phyloP scores from a whole-genome alignment of 2,113 vertebrate species.

The Onychostruthus taczanowskii region DNA sequence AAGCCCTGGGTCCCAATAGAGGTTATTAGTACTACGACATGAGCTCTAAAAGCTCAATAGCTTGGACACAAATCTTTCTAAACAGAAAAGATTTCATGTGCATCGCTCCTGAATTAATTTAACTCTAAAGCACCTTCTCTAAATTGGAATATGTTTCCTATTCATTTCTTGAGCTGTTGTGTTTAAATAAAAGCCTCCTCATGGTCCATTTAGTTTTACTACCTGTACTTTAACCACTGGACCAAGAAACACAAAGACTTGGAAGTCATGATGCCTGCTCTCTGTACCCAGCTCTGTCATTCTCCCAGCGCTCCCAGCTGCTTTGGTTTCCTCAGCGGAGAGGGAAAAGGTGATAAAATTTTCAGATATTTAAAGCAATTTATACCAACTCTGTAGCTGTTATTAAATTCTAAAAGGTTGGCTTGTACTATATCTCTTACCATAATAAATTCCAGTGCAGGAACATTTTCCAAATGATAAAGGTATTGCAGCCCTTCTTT shows the following conservation, averaged over 20 bases:
- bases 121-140: neutral
- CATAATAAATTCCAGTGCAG: neutral
- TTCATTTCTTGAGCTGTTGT: neutral
- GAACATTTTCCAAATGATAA: neutral
- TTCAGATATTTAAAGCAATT: neutral
- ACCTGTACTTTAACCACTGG: neutral
- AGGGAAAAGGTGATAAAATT: neutral
- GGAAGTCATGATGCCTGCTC: neutral
- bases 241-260: neutral
- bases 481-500: neutral
- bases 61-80: neutral
- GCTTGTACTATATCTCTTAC: neutral
- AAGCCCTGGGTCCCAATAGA: neutral
- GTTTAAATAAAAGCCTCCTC: neutral
- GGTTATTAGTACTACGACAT: neutral
- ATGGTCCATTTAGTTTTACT: neutral
- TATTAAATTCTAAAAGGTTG: neutral
- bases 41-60: neutral
- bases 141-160: neutral
- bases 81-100: neutral
- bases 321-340: neutral
- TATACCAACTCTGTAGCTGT: neutral
- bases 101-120: neutral
- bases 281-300: neutral
- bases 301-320: neutral